phyloP scores from a whole-genome alignment of 2,888 invertebrate species.

The Eledona agricola region DNA sequence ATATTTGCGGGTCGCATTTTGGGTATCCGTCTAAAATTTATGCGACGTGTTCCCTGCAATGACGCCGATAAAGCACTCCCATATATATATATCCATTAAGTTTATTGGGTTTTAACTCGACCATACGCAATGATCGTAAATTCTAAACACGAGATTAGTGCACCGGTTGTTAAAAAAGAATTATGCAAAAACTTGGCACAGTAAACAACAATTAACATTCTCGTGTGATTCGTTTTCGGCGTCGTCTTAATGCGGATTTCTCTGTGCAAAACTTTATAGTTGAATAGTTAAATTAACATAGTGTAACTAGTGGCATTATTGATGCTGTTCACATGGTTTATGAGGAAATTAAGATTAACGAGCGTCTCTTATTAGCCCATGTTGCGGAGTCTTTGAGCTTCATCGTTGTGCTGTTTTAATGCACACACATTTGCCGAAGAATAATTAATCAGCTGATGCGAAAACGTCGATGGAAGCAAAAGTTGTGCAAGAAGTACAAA shows the following conservation, averaged over 20 bases:
- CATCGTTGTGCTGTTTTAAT: slow-evolving; percentile 17
- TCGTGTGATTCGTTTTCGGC: no score
- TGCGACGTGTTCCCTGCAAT: slow-evolving; percentile 3
- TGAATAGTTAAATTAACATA: slow-evolving; percentile 19
- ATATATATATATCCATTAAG: slow-evolving; percentile 29
- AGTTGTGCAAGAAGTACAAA: no score
- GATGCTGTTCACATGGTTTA: slow-evolving; percentile 30
- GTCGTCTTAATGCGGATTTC: no score
- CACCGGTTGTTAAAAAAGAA: no score
- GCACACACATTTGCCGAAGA: slow-evolving; percentile 10
- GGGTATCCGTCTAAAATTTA: slow-evolving; percentile 18
- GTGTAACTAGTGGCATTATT: slow-evolving; percentile 13
- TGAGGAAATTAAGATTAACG: slow-evolving; percentile 33
- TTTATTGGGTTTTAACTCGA: slow-evolving; percentile 21
- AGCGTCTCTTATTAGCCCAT: slow-evolving; percentile 24
- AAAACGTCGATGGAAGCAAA: no score
- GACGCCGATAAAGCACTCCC: slow-evolving; percentile 24
- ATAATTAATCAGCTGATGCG: slow-evolving; percentile 30
- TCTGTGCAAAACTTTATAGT: no score
- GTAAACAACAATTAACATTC: no score
- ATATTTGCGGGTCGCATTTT: no score
- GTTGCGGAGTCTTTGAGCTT: slow-evolving; percentile 4
- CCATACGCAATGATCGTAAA: slow-evolving; percentile 27
- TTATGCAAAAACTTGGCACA: no score
- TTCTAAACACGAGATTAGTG: slow-evolving; percentile 10